phyloP scores from a whole-genome alignment of 2,113 vertebrate species.

The Channa maculata region DNA sequence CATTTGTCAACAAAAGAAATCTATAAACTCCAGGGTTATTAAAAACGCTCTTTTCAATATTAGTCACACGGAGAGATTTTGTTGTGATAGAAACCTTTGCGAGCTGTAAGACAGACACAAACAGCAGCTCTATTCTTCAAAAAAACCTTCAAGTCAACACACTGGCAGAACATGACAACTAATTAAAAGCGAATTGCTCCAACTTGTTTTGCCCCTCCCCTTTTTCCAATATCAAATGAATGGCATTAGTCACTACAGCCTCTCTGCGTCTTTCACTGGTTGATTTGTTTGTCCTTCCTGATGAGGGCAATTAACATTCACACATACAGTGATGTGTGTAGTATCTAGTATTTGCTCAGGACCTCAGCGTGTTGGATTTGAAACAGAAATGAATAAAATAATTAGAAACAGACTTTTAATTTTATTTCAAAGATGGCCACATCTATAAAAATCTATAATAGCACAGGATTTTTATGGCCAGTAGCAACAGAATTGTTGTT shows the following conservation, averaged over 20 bases:
- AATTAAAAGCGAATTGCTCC: constrained; percentile 41
- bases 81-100: no score
- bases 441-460: no score
- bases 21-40: no score
- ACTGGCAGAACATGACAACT: background rate
- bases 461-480: no score
- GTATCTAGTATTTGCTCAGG: constrained; percentile 25
- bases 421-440: no score
- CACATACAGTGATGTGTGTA: constrained; percentile 10
- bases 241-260: constrained; percentile 39
- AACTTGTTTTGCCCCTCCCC: background rate
- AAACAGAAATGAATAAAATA: constrained; percentile 16
- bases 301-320: constrained; percentile 53
- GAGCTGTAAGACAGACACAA: no score
- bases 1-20: no score
- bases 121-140: no score
- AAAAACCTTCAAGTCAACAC: background rate
- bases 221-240: constrained; percentile 21
- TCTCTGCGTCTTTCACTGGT: constrained; percentile 13
- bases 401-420: no score
- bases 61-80: no score
- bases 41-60: no score
- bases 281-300: constrained; percentile 41
- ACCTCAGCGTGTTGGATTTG: background rate
- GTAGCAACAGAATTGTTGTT: no score